Conservation (phyloP, 2,888 invertebrate genomes). For the Aphidius colemani region DNA sequence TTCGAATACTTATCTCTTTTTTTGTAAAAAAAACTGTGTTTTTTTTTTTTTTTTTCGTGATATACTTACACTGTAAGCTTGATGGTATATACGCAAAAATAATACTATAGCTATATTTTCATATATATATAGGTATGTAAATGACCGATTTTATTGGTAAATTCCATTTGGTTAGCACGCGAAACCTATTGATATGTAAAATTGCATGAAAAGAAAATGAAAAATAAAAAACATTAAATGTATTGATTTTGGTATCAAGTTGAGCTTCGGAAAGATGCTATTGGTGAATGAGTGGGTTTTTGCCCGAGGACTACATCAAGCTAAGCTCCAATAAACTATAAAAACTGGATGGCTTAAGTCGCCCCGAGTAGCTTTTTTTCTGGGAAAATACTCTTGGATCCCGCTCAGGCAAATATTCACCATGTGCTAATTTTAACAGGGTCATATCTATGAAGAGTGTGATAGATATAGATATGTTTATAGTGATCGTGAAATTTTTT, state of each 20-base stretch:
- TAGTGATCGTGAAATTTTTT: slow-evolving; percentile 1
- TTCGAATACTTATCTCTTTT: too few species aligned
- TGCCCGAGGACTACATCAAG: slow-evolving; percentile 55
- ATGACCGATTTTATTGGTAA: slow-evolving; percentile 24
- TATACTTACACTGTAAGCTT: background rate
- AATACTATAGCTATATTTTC: slow-evolving; percentile 41
- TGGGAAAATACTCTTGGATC: background rate
- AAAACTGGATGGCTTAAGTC: slow-evolving; percentile 48
- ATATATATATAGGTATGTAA: slow-evolving; percentile 33
- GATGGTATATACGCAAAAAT: background rate
- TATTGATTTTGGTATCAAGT: slow-evolving; percentile 44
- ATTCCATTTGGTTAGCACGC: slow-evolving; percentile 28
- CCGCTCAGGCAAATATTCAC: too few species aligned
- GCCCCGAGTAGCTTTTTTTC: slow-evolving; percentile 28
- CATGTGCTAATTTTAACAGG: too few species aligned
- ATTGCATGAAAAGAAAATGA: slow-evolving; percentile 21
- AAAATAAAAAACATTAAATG: slow-evolving; percentile 17
- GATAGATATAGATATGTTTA: background rate
- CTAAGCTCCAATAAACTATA: slow-evolving; percentile 60
- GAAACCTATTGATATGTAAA: slow-evolving; percentile 50
- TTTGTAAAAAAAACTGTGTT: too few species aligned
- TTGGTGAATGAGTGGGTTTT: slow-evolving; percentile 33
- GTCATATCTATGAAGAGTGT: background rate
- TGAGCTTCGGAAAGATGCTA: slow-evolving; percentile 14
- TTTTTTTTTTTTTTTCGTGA: too few species aligned